Evolutionary conservation across 2,113 vertebrate species (phyloP).

Genomic region (Xiphias gladius): DNA sequence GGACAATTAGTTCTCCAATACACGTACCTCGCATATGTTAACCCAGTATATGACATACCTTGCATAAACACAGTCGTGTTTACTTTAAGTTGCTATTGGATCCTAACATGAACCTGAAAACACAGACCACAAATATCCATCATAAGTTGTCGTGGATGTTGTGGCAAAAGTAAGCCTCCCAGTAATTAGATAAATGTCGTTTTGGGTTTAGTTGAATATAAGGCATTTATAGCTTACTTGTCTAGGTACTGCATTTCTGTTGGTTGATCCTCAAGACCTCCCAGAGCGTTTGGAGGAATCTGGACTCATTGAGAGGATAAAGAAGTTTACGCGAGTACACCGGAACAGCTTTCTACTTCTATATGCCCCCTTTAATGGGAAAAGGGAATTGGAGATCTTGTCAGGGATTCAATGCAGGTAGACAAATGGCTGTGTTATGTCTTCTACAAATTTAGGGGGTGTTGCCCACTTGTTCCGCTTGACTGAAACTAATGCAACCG

Average conservation of each 20-base stretch:
- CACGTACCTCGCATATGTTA: not conserved
- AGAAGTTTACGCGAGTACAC: conserved; percentile 90
- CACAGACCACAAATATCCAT: not conserved
- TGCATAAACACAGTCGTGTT: no score
- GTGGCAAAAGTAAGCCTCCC: not conserved
- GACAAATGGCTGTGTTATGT: not conserved
- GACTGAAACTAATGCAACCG: not conserved
- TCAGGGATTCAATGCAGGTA: conserved; percentile 92
- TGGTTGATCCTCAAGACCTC: conserved; percentile 85
- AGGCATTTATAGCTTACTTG: conserved; percentile 29
- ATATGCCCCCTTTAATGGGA: conserved; percentile 86
- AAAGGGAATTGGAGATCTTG: conserved; percentile 85
- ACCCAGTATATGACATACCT: not conserved
- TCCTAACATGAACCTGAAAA: not conserved
- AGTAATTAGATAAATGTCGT: not conserved
- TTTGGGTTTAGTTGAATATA: not conserved
- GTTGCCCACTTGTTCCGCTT: not conserved
- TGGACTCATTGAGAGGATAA: conserved; percentile 80
- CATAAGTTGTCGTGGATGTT: not conserved
- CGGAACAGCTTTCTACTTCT: conserved; percentile 93
- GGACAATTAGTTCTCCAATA: not conserved
- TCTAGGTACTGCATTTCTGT: conserved; percentile 92
- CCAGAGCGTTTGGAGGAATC: conserved; percentile 76
- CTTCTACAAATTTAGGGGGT: not conserved
- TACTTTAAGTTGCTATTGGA: not conserved